Evolutionary conservation across 2,113 vertebrate species (phyloP).

Genomic region (Chiloscyllium plagiosum): DNA sequence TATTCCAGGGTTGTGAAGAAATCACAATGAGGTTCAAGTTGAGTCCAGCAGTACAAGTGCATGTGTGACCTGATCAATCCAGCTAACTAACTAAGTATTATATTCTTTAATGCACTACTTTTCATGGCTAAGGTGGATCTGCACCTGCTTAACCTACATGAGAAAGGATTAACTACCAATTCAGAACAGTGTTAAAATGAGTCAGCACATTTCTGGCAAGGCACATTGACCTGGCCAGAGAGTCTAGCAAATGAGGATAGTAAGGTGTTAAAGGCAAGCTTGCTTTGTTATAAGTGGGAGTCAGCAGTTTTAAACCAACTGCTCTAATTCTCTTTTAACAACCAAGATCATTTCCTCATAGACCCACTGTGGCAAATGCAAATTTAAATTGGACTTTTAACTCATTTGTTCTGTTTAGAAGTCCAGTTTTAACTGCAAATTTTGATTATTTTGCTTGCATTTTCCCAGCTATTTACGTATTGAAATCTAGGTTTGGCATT

Average conservation of each 20-base stretch:
- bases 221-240: constrained; percentile 51
- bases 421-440: neutral
- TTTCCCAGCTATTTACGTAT: neutral
- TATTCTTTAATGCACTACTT: neutral
- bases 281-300: constrained; percentile 41
- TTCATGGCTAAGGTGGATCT: constrained; percentile 43
- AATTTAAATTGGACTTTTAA: neutral
- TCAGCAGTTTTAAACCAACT: constrained; percentile 51
- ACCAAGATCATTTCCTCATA: constrained; percentile 23
- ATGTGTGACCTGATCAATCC: constrained; percentile 43
- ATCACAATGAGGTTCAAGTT: constrained; percentile 40
- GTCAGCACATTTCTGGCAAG: constrained; percentile 59
- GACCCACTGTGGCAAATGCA: neutral
- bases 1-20: neutral
- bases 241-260: constrained; percentile 43
- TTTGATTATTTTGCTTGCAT: neutral
- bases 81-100: constrained; percentile 40
- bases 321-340: constrained; percentile 38
- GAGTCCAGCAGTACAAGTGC: constrained; percentile 44
- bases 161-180: constrained; percentile 66
- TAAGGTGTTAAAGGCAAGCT: constrained; percentile 45
- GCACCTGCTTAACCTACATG: constrained; percentile 70
- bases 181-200: constrained; percentile 44
- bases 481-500: neutral
- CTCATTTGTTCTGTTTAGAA: neutral